phyloP scores from a whole-genome alignment of 1,140 invertebrate genomes.

The Zaprionus taronus region DNA sequence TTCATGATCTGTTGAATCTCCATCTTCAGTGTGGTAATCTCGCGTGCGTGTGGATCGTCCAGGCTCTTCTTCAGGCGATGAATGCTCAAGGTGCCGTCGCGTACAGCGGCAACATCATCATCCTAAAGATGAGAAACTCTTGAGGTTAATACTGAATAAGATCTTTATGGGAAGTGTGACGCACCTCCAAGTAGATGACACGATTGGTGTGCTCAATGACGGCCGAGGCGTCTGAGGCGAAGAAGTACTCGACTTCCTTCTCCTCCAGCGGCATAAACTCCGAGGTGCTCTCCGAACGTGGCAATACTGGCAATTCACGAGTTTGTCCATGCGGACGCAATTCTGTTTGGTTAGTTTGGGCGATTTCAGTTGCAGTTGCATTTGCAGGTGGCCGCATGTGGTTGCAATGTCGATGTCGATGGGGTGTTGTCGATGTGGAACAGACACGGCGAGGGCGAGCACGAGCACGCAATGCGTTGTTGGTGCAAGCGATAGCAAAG shows the following conservation, averaged over 20 bases:
- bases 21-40: conserved; percentile 98
- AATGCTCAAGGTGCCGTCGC: conserved; percentile 96
- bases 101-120: conserved; percentile 94
- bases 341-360: conserved; percentile 89
- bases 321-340: conserved; percentile 88
- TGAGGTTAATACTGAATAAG: background rate
- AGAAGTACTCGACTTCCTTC: conserved; percentile 99
- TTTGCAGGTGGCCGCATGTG: conserved; percentile 21
- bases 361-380: conserved; percentile 39
- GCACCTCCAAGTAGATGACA: conserved; percentile 95
- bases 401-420: conserved; percentile 27
- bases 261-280: conserved; percentile 96
- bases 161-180: background rate
- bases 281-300: conserved; percentile 92
- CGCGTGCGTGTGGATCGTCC: conserved; percentile 94
- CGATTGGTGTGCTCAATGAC: conserved; percentile 99
- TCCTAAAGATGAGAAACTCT: conserved; percentile 85
- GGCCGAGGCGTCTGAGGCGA: conserved; percentile 99
- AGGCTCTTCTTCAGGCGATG: conserved; percentile 93
- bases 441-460: conserved; percentile 12
- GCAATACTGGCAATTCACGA: conserved; percentile 86
- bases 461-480: background rate
- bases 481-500: conserved; percentile 26
- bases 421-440: conserved; percentile 8
- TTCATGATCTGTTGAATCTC: conserved; percentile 99